A percentile compares a stretch with the other conserved stretches of the same genome.
Evolutionary conservation across 1,140 invertebrate species (phyloP).

Genomic region (Gryon sp.): DNA sequence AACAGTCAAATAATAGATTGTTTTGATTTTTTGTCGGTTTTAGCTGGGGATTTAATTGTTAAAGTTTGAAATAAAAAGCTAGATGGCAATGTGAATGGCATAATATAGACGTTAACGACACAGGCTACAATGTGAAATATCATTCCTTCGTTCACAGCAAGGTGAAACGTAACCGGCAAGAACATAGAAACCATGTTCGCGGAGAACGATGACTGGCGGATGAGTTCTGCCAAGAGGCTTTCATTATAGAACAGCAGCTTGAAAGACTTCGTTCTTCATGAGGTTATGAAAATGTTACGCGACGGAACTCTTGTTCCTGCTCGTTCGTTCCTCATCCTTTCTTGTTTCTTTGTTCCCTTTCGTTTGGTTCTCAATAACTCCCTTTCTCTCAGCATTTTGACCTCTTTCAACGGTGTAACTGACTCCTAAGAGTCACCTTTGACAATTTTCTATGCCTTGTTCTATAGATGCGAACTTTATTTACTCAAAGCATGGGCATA

Average conservation of each 20-base stretch:
- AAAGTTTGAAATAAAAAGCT: not conserved
- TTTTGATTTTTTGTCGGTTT: too few species aligned
- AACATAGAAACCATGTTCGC: conserved; percentile 30
- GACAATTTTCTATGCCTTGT: conserved; percentile 47
- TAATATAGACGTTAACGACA: conserved; percentile 17
- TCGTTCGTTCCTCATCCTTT: conserved; percentile 42
- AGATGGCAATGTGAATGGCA: conserved; percentile 5
- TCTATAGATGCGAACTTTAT: conserved; percentile 38
- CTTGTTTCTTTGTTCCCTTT: conserved; percentile 41
- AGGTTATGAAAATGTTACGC: conserved; percentile 60
- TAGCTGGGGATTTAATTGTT: too few species aligned
- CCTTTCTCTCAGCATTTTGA: conserved; percentile 40
- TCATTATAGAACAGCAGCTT: conserved; percentile 53
- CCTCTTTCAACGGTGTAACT: conserved; percentile 51
- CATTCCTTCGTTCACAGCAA: conserved; percentile 31
- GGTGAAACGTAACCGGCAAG: conserved; percentile 28
- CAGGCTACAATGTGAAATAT: conserved; percentile 25
- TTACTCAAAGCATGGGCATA: conserved; percentile 24
- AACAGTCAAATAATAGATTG: too few species aligned
- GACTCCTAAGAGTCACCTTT: conserved; percentile 43
- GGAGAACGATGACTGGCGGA: conserved; percentile 28
- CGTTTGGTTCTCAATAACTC: conserved; percentile 46
- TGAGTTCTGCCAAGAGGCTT: conserved; percentile 49
- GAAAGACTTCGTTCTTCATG: conserved; percentile 52
- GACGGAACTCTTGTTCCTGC: conserved; percentile 53